Evolutionary conservation across 2,888 invertebrate species (phyloP).

Genomic region (Himalopsyche anomala): DNA sequence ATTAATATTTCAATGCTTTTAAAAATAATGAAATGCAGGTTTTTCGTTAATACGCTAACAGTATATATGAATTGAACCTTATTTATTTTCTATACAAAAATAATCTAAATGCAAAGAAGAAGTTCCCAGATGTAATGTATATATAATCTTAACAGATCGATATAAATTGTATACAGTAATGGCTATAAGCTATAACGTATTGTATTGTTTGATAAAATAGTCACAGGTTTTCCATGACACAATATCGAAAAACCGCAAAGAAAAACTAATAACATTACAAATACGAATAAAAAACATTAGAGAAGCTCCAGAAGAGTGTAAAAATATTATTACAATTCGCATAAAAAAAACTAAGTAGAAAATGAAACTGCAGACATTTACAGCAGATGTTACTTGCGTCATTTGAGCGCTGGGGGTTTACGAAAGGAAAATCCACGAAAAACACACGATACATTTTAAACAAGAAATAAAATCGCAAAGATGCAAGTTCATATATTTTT

Average conservation of each 20-base stretch:
- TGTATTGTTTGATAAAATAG: slow-evolving; percentile 13
- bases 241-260: not conserved
- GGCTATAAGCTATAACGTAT: not conserved
- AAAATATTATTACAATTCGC: slow-evolving; percentile 8
- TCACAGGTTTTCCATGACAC: not conserved
- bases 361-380: slow-evolving; percentile 40
- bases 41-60: no score
- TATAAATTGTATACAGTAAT: no score
- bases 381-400: slow-evolving; percentile 37
- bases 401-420: not conserved
- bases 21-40: no score
- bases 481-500: no score
- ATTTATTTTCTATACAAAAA: no score
- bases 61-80: no score
- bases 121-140: no score
- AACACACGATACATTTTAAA: not conserved
- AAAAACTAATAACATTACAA: slow-evolving; percentile 40
- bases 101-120: no score
- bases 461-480: no score
- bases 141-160: no score
- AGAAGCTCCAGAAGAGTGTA: not conserved
- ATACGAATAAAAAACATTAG: slow-evolving; percentile 26
- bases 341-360: slow-evolving; percentile 36
- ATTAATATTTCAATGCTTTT: no score
- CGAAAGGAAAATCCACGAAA: slow-evolving; percentile 8